Evolutionary conservation across 2,797 vertebrate genomes (phyloP).

Genomic region (Otolemur crassicaudatus): DNA sequence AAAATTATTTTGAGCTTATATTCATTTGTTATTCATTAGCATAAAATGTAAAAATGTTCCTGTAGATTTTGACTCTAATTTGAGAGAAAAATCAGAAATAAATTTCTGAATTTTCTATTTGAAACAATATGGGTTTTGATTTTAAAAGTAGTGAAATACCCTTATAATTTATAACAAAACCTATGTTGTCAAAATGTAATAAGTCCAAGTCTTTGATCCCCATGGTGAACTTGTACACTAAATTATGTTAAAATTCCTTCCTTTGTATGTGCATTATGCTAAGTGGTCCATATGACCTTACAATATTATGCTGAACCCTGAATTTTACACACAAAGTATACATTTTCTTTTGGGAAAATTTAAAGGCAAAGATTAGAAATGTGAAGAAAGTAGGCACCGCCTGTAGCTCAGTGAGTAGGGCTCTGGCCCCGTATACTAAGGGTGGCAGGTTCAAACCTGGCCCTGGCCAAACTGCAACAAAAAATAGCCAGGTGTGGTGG

Average conservation of each 20-base stretch:
- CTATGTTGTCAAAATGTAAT: background rate
- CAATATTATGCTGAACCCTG: background rate
- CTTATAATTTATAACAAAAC: background rate
- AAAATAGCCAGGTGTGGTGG: no score
- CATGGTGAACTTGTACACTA: background rate
- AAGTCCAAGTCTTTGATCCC: background rate
- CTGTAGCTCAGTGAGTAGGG: no score
- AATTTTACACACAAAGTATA: background rate
- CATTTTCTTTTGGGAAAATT: background rate
- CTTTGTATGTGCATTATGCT: background rate
- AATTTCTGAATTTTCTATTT: background rate
- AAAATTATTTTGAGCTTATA: slow-evolving; percentile 51
- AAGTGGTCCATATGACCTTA: background rate
- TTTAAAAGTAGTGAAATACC: background rate
- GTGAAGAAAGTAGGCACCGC: no score
- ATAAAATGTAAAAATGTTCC: slow-evolving; percentile 33
- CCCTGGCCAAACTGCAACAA: no score
- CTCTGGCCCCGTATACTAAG: no score
- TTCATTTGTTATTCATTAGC: slow-evolving; percentile 34
- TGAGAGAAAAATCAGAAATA: slow-evolving; percentile 41
- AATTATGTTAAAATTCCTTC: background rate
- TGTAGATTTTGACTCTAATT: slow-evolving; percentile 58
- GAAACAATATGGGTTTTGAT: background rate
- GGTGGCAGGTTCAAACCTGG: no score
- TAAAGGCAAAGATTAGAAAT: background rate